Base-by-base conservation (phyloP, 1,140 invertebrate species). In the Hermatobates lingyangjiaoensis region DNA sequence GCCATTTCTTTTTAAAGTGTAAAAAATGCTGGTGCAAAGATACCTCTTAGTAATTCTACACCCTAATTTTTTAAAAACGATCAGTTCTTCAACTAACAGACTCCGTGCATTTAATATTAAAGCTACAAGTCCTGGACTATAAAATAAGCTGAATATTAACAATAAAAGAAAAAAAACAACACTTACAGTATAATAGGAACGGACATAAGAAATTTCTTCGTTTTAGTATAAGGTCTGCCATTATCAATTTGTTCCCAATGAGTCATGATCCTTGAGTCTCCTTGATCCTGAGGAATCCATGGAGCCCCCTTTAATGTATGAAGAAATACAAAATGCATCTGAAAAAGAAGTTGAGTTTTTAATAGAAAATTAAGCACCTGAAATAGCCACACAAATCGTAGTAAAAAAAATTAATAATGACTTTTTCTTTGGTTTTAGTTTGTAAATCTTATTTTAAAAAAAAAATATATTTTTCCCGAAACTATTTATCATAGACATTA, bases 231-330 rank as follows among this genome's bases (percentile, higher is more conserved):
- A 62, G 81, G 80, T 45, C 71, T 68, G 15, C 80, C 80, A 64
- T 76, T 71, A 63, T 83, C 80, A 57, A 83, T 79, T 64, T 83
- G 80, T 60, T 83, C 80, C 80, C 80, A 83, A 58, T 80, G 77
- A 1, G 80, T 82, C 54, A 75, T 66, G 14, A 62, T 66, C 18
- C 77, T 62, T 10, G 70, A 67, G 25, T 69, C 66, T 12, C 79
- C 80, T 62, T 81, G 79, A 59, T 81, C 79, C 49, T 69, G 68
- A 21, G 75, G 71, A 50, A 77, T 72, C 76, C 79, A 83, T 12
- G 80, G 80, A 1, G 79, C 77, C 7, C 80, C 80, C 66, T 81
- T 82, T 15, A 80, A 68, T 12, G 75, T 64, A 59, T 82, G 80
- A 30, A 83, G 63, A 54, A 80, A 73, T 45, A 78, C 61, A 49